Base-by-base conservation (phyloP, 2,888 invertebrate genomes). In the Metacarcinus magister region DNA sequence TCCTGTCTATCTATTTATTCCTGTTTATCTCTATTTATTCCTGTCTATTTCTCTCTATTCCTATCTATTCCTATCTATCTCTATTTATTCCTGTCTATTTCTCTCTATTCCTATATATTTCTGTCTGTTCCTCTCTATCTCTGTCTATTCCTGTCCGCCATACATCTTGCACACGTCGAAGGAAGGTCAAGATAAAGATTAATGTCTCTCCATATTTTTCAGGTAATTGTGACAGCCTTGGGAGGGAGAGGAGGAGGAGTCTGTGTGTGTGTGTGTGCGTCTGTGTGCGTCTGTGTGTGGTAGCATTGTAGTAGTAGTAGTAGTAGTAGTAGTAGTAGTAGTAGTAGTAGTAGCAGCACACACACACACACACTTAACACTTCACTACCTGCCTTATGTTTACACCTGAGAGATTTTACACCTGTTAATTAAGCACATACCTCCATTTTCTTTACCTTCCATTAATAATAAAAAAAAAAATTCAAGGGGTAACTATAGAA, bases 241-340 rank as follows among this genome's bases (percentile, higher is more conserved):
- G 23, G 75, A 75, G n/a, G 19, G 23, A 67, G 82, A 32, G 32
- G 2, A 16, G 7, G 32, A 32, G 82, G 8, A 23, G 23, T 23
- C 0, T 67, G 67, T 67, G 19, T 67, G 39, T 39, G 39, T 39
- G 82, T 10, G 28, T 10, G 82, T 7, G 28, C 13, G 28, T 32
- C 32, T 13, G 82, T 32, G 32, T 13, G 82, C 1, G 82, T 32
- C 5, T 32, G 82, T 13, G 32, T 10, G 28, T 32, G 82, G 75
- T 67, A 60, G 82, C 32, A 82, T 13, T 82, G 82, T 82, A 82
- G 82, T 82, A 82, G 82, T 82, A 82, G 82, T 82, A 82, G 32
- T 82, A 82, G 13, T 32, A 82, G 32, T 32, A 82, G 32, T 32
- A 82, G 32, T 32, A 82, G 13, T 32, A 82, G 13, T 82, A 82